Evolutionary conservation across 2,888 invertebrate genomes (phyloP).

Genomic region (Rhopalosiphum nymphaeae): DNA sequence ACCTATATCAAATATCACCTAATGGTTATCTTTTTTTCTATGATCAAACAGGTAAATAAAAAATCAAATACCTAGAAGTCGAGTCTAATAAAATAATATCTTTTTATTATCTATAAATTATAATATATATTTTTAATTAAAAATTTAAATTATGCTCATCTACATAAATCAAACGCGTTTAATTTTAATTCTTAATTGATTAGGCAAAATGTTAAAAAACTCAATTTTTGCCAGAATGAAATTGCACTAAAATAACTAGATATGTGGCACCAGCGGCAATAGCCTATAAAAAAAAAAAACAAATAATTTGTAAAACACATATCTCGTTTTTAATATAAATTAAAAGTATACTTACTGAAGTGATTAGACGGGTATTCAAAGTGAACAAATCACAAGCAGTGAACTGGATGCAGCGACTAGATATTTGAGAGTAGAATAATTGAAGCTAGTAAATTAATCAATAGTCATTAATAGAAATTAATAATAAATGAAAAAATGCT

Average conservation of each 20-base stretch:
- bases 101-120: not conserved
- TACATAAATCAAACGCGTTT: not conserved
- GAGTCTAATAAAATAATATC: not conserved
- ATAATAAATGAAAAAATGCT: not conserved
- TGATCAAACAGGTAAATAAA: not conserved
- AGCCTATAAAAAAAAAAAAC: slow-evolving; percentile 62
- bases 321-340: not conserved
- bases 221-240: slow-evolving; percentile 66
- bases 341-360: slow-evolving; percentile 68
- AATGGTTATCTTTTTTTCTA: too few species aligned
- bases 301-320: slow-evolving; percentile 39
- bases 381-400: slow-evolving; percentile 69
- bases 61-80: not conserved
- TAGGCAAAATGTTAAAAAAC: not conserved
- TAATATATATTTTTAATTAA: not conserved
- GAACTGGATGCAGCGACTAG: slow-evolving; percentile 69
- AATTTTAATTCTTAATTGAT: not conserved
- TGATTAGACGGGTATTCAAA: slow-evolving; percentile 69
- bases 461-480: not conserved
- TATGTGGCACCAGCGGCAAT: slow-evolving; percentile 67
- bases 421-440: slow-evolving; percentile 69
- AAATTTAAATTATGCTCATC: not conserved
- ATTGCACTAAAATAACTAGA: slow-evolving; percentile 67
- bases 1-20: not conserved
- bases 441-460: slow-evolving; percentile 67